phyloP scores from a whole-genome alignment of 2,113 vertebrate species.

The Empidonax traillii region DNA sequence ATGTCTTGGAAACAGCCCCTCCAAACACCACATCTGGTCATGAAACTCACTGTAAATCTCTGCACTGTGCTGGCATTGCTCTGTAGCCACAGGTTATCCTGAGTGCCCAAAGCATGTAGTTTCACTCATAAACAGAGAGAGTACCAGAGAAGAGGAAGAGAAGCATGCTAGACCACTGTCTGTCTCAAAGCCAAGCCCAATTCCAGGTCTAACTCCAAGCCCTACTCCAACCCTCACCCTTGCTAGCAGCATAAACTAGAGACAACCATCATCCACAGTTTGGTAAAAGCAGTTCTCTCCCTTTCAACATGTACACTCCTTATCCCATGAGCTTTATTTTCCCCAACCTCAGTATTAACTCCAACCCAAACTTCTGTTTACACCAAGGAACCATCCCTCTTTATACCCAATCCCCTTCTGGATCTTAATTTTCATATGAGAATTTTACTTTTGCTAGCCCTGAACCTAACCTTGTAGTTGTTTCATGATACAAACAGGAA shows the following conservation, averaged over 20 bases:
- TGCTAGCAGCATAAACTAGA: not conserved
- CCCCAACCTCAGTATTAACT: not conserved
- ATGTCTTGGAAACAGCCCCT: not conserved
- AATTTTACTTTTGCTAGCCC: not conserved
- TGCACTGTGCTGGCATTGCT: not conserved
- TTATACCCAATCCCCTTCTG: not conserved
- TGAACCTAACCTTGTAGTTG: not conserved
- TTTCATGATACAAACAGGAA: not conserved
- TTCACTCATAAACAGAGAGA: not conserved
- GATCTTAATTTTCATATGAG: not conserved
- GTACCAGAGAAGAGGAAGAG: not conserved
- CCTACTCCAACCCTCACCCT: not conserved
- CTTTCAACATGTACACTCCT: not conserved
- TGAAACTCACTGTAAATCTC: not conserved
- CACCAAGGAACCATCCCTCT: not conserved
- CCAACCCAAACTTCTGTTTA: not conserved
- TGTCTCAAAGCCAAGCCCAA: not conserved
- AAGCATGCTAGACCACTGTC: not conserved
- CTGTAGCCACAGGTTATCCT: not conserved
- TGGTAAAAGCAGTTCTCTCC: not conserved
- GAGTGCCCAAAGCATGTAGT: not conserved
- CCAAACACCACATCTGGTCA: not conserved
- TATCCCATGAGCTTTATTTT: not conserved
- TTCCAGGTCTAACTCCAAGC: not conserved
- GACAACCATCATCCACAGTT: not conserved